A percentile compares a stretch with the other conserved stretches of the same genome.
These are phyloP conservation scores for Cyclophora albipunctata DNA, from an alignment of 2,888 invertebrate species.

Conservation along the genomic window DNA sequence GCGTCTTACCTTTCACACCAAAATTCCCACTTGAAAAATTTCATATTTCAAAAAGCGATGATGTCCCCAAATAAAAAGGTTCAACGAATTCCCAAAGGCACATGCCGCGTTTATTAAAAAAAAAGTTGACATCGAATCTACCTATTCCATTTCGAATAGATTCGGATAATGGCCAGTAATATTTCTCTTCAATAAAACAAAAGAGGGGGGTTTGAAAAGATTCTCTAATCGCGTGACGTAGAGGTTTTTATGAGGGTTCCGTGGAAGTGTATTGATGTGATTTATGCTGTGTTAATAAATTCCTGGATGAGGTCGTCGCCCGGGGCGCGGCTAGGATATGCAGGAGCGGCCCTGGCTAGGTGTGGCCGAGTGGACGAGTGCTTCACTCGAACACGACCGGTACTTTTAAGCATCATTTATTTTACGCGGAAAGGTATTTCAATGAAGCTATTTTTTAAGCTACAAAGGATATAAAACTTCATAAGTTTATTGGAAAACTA, in stretches of 20 bases:
- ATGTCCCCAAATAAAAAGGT: conserved; percentile 12
- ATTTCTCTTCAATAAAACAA: conserved; percentile 32
- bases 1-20: conserved; percentile 6
- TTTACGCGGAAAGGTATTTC: no score
- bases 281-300: conserved; percentile 57
- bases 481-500: no score
- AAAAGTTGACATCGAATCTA: conserved; percentile 9
- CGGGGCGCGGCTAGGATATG: conserved; percentile 34
- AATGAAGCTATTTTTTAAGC: no score
- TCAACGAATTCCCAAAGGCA: conserved; percentile 9
- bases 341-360: conserved; percentile 36
- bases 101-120: conserved; percentile 7
- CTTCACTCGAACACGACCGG: no score
- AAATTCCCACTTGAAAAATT: conserved; percentile 11
- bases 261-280: conserved; percentile 37
- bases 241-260: conserved; percentile 33
- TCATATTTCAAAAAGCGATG: conserved; percentile 13
- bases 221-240: conserved; percentile 40
- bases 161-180: conserved; percentile 18
- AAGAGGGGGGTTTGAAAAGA: conserved; percentile 32
- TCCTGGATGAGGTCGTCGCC: conserved; percentile 45
- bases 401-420: no score
- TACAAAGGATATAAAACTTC: no score
- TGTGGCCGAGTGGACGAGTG: conserved; percentile 19
- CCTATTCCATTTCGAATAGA: conserved; percentile 1